Evolutionary conservation across 2,888 invertebrate species (phyloP).

Genomic region (Drosophila tripunctata): DNA sequence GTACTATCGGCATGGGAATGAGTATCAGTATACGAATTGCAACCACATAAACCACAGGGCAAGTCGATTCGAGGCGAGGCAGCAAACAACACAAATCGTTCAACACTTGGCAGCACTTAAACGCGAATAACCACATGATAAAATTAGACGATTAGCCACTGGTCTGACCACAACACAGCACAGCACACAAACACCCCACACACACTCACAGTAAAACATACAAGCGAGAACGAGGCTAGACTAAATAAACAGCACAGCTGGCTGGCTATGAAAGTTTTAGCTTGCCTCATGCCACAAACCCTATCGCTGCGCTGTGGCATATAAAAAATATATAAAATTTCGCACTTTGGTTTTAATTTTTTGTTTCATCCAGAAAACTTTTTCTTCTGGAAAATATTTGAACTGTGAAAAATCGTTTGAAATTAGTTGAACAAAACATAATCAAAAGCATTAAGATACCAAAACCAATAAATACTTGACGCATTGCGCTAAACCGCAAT

Average conservation of each 20-base stretch:
- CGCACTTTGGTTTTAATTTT: constrained; percentile 24
- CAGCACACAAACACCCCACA: background rate
- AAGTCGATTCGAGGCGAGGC: constrained; percentile 5
- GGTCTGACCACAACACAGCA: constrained; percentile 30
- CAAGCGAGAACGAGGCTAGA: constrained; percentile 56
- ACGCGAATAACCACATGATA: constrained; percentile 75
- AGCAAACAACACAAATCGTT: constrained; percentile 60
- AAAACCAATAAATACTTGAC: constrained; percentile 68
- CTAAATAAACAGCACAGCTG: constrained; percentile 72
- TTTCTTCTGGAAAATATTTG: constrained; percentile 50
- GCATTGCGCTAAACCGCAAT: constrained; percentile 17
- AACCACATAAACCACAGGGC: constrained; percentile 30
- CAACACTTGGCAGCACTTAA: constrained; percentile 74
- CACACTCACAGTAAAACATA: constrained; percentile 13
- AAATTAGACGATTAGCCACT: constrained; percentile 75
- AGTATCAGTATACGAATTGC: background rate
- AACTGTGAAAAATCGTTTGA: constrained; percentile 67
- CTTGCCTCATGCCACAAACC: constrained; percentile 23
- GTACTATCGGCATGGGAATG: background rate
- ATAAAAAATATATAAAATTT: constrained; percentile 35
- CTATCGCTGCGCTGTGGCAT: constrained; percentile 28
- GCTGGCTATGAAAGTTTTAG: constrained; percentile 40
- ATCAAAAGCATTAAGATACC: constrained; percentile 45
- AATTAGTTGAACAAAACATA: constrained; percentile 73
- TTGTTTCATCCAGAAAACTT: constrained; percentile 3